Percentiles rank a stretch among this genome's conserved stretches.
Evolutionary conservation across 1,140 invertebrate genomes (phyloP).

Genomic region (Ruditapes philippinarum): DNA sequence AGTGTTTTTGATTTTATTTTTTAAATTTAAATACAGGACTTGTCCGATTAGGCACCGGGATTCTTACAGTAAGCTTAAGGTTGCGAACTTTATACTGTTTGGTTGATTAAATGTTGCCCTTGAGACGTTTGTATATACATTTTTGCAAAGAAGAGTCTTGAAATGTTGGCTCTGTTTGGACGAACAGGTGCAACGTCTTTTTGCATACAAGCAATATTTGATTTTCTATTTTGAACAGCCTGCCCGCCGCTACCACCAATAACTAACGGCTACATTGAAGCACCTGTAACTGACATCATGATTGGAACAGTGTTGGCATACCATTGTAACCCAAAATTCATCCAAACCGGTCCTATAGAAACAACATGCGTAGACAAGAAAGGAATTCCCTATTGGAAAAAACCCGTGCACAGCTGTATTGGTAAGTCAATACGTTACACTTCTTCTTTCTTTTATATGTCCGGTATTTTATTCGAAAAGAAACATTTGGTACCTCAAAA

Average conservation of each 20-base stretch:
- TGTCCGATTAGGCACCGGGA: neutral
- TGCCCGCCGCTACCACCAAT: neutral
- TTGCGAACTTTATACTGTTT: no score
- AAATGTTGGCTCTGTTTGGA: no score
- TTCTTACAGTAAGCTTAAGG: no score
- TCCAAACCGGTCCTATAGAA: slow-evolving; percentile 35
- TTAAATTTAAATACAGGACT: no score
- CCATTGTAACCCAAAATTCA: slow-evolving; percentile 20
- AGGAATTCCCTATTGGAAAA: slow-evolving; percentile 15
- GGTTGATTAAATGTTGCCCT: no score
- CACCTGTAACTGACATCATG: neutral
- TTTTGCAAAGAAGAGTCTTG: no score
- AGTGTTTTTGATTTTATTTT: neutral
- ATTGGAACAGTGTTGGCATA: slow-evolving; percentile 15
- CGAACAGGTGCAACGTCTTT: no score
- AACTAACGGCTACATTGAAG: neutral
- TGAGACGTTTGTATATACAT: no score
- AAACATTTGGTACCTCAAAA: no score
- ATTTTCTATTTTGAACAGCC: neutral
- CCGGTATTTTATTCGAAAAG: no score
- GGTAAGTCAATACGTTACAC: slow-evolving; percentile 17
- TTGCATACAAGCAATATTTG: no score
- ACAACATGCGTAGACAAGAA: slow-evolving; percentile 26
- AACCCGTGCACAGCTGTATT: slow-evolving; percentile 30
- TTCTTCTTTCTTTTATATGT: no score